These are phyloP conservation scores for Sebastes kiyomatsui DNA, from an alignment of 2,797 vertebrate genomes.

Conservation along the genomic window DNA sequence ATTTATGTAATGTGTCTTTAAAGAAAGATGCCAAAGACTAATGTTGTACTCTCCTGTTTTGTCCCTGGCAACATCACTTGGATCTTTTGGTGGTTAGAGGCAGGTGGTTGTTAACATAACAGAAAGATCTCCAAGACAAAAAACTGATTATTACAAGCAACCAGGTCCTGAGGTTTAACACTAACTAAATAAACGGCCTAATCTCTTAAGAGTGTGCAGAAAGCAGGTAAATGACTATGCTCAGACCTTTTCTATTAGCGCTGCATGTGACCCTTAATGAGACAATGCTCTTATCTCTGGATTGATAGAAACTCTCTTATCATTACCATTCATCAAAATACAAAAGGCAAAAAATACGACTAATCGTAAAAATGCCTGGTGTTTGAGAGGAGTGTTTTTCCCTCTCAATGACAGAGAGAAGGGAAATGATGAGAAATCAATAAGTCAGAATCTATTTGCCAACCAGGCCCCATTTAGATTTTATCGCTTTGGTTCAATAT, in stretches of 20 bases:
- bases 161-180: slow-evolving; percentile 11
- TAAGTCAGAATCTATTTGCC: slow-evolving; percentile 74
- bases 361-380: slow-evolving; percentile 28
- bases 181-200: slow-evolving; percentile 34
- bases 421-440: slow-evolving; percentile 76
- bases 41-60: background rate
- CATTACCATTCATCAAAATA: slow-evolving; percentile 56
- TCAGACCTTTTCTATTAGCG: slow-evolving; percentile 43
- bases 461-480: slow-evolving; percentile 77
- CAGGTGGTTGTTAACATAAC: background rate
- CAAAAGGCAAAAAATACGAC: slow-evolving; percentile 24
- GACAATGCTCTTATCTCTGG: slow-evolving; percentile 52
- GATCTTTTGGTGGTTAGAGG: background rate
- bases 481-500: slow-evolving; percentile 76
- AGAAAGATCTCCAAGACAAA: background rate
- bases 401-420: slow-evolving; percentile 48
- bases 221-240: slow-evolving; percentile 42
- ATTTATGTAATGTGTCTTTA: background rate
- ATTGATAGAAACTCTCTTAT: slow-evolving; percentile 44
- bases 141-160: background rate
- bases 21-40: background rate
- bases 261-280: slow-evolving; percentile 49
- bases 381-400: slow-evolving; percentile 25
- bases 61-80: background rate
- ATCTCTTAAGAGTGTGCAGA: slow-evolving; percentile 14